These are phyloP conservation scores for Oedothorax gibbosus DNA, from an alignment of 1,140 invertebrate genomes.

Conservation along the genomic window DNA sequence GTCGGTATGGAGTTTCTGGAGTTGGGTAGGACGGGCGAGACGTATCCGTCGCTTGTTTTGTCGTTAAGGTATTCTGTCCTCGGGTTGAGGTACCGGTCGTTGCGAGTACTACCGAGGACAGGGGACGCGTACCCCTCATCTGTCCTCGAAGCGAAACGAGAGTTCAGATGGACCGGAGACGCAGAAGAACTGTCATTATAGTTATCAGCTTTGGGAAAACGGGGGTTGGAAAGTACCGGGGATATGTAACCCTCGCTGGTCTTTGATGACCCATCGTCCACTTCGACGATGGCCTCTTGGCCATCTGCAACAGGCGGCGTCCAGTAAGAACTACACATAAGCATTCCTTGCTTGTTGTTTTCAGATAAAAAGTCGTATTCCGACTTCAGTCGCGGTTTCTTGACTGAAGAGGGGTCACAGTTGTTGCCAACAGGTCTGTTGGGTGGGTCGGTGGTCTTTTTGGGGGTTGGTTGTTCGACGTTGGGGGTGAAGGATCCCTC, in stretches of 20 bases:
- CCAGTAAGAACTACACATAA: conserved; percentile 52
- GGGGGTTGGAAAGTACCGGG: conserved; percentile 44
- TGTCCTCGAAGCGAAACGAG: conserved; percentile 8
- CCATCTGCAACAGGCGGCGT: conserved; percentile 54
- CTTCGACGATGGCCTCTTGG: conserved; percentile 29
- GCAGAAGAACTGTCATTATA: not conserved
- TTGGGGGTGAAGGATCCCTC: not conserved
- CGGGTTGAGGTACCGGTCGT: not conserved
- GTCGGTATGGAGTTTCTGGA: conserved; percentile 33
- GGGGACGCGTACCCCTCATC: conserved; percentile 5
- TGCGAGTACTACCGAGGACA: not conserved
- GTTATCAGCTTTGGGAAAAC: conserved; percentile 22
- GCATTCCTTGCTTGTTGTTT: not conserved
- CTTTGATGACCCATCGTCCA: conserved; percentile 57
- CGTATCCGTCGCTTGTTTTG: not conserved
- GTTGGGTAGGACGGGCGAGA: no score
- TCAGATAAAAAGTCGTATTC: conserved; percentile 18
- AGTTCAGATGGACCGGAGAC: not conserved
- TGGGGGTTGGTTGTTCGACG: not conserved
- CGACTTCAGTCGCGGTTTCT: conserved; percentile 45
- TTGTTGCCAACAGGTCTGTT: not conserved
- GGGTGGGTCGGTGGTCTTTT: conserved; percentile 18
- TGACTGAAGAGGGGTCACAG: conserved; percentile 15
- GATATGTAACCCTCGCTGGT: conserved; percentile 54
- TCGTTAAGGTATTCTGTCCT: not conserved